These are phyloP conservation scores for Syrista parreyssii DNA, from an alignment of 2,888 invertebrate genomes.

Conservation along the genomic window DNA sequence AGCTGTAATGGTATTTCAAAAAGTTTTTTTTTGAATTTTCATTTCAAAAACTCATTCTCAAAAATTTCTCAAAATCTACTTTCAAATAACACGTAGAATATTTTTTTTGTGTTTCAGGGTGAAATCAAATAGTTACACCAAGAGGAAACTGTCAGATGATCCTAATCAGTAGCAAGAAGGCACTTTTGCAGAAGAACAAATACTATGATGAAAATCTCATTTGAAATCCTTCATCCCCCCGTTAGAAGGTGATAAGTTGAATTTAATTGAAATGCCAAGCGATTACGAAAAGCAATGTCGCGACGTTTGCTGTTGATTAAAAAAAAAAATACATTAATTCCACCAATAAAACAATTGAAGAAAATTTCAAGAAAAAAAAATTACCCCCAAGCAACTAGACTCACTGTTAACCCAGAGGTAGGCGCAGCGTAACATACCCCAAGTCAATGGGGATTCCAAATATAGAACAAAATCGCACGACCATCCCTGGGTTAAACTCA, in stretches of 20 bases:
- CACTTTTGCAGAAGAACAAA: neutral
- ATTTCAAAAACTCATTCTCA: too few relatives aligned
- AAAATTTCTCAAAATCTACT: neutral
- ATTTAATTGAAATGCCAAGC: neutral
- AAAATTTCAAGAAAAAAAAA: neutral
- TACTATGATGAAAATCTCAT: neutral
- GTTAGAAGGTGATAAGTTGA: neutral
- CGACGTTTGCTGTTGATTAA: neutral
- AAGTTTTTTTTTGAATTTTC: neutral
- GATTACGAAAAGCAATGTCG: neutral
- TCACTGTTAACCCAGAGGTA: neutral
- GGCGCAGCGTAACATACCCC: too few relatives aligned
- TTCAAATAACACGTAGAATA: too few relatives aligned
- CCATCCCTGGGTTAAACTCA: neutral
- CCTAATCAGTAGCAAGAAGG: neutral
- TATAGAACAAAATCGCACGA: too few relatives aligned
- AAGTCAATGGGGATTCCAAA: too few relatives aligned
- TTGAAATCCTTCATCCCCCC: neutral
- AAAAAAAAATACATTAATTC: neutral
- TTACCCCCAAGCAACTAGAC: neutral
- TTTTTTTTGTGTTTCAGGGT: too few relatives aligned
- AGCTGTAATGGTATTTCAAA: neutral
- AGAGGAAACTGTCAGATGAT: neutral
- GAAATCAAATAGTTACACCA: neutral
- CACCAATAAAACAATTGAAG: neutral